Evolutionary conservation across 1,140 invertebrate species (phyloP), one percentile per base, ranked within the genome.

Genomic region (Eupristina koningsbergeri): DNA sequence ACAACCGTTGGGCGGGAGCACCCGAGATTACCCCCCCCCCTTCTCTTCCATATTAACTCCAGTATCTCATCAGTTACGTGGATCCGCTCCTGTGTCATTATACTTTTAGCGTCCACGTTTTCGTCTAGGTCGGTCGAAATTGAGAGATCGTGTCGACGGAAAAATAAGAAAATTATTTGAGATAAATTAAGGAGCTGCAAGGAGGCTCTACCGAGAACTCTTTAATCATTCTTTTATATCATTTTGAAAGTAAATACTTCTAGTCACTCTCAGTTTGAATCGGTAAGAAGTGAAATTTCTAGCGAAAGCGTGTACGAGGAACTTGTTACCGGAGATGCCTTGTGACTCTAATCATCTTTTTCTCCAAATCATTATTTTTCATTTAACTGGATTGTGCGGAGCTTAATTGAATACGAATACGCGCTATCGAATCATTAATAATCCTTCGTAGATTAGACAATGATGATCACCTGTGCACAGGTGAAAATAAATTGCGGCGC

Each of bases 121-220:
- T 50, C 73, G 45, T 45, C 67, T 17, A 34, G 34, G 84, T 69
- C 53, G 22, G 53, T 5, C 86, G 88, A 90, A 91, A 91, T 91
- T 91, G 91, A 91, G 89, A 91, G 91, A n/a, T n/a, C n/a, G n/a
- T 91, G 91, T 91, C 84, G 86, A 83, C 64, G 50, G 50, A 53
- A 53, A 53, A 53, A 53, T 53, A 53, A 53, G 17, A 53, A 15
- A 53, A 15, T 17, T 13, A 64, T 85, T 84, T 84, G 81, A 86
- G 87, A 90, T 91, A 90, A 90, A 91, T 89, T 88, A 90, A 90
- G 89, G 90, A 77, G 71, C 73, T 41, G 34, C 41, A 6, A 41
- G 13, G 41, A 61, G 36, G 75, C 86, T 83, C 78, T n/a, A 26
- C 74, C 31, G 31, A 39, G 5, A 61, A 58, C 13, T 53, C 74